Percentiles rank a stretch among this genome's conserved stretches.
Conservation (phyloP, 2,113 vertebrate species). For the Hoplias malabaricus region DNA sequence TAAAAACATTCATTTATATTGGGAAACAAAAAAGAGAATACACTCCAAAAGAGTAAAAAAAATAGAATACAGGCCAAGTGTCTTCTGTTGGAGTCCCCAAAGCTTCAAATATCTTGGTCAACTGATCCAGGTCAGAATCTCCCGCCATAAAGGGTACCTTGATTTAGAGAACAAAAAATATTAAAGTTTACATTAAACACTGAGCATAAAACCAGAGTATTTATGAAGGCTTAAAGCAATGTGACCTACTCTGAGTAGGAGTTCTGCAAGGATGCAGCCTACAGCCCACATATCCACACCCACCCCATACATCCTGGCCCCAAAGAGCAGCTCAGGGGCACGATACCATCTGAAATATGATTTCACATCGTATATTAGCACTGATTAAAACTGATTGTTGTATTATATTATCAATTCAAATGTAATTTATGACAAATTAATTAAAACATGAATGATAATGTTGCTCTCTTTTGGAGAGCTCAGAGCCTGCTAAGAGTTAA, state of each 20-base stretch:
- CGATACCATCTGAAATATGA: slow-evolving; percentile 87
- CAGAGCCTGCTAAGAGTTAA: no score
- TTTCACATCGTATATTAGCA: no score
- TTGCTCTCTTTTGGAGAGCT: no score
- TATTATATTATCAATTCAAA: no score
- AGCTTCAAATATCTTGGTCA: slow-evolving; percentile 96
- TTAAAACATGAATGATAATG: no score
- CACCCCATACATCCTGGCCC: slow-evolving; percentile 96
- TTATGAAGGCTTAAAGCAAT: no score
- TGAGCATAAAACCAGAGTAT: not conserved
- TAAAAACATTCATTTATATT: not conserved
- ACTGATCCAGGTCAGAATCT: slow-evolving; percentile 95
- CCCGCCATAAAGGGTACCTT: slow-evolving; percentile 95
- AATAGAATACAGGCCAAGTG: slow-evolving; percentile 83
- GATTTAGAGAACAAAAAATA: slow-evolving; percentile 10
- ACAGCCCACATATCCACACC: slow-evolving; percentile 99
- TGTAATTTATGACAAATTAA: no score
- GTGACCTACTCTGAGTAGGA: slow-evolving; percentile 87
- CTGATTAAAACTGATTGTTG: no score
- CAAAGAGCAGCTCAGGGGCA: slow-evolving; percentile 92
- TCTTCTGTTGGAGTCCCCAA: slow-evolving; percentile 94
- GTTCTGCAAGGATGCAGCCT: slow-evolving; percentile 94
- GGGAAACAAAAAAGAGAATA: slow-evolving; percentile 33
- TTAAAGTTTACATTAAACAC: not conserved
- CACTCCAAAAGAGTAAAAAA: not conserved